Conservation (phyloP, 2,797 vertebrate genomes). For the Sardinella longiceps region DNA sequence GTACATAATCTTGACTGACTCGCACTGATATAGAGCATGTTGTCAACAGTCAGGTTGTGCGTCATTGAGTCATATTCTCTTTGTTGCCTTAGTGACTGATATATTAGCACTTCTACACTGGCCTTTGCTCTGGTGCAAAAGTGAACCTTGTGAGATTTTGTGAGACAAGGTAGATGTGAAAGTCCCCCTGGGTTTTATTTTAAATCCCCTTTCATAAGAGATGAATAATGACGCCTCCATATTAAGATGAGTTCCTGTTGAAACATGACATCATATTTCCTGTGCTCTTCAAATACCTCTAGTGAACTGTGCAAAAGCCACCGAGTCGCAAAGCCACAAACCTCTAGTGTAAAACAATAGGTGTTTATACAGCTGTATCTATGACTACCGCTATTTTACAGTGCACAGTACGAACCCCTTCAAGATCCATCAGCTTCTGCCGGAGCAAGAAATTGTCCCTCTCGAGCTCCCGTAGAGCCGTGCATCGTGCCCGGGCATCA, state of each 20-base stretch:
- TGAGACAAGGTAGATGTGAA: no score
- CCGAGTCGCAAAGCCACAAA: neutral
- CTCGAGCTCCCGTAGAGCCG: slow-evolving; percentile 80
- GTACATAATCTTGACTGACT: neutral
- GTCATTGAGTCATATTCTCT: neutral
- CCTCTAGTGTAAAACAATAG: neutral
- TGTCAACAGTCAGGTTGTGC: neutral
- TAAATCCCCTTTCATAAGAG: neutral
- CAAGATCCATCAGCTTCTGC: slow-evolving; percentile 77
- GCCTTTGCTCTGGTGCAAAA: no score
- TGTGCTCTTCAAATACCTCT: neutral
- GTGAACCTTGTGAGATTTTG: no score
- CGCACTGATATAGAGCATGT: neutral
- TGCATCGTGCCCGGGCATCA: slow-evolving; percentile 75
- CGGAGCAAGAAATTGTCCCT: slow-evolving; percentile 83
- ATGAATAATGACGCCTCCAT: neutral
- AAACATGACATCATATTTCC: neutral
- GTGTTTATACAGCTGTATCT: neutral
- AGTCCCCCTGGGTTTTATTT: neutral
- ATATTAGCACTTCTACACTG: no score
- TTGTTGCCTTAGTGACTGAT: neutral
- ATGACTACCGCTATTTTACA: neutral
- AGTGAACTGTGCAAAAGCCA: neutral
- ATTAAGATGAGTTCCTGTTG: neutral
- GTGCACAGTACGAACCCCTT: slow-evolving; percentile 66